phyloP scores from a whole-genome alignment of 2,888 invertebrate genomes.

The Alitta virens region DNA sequence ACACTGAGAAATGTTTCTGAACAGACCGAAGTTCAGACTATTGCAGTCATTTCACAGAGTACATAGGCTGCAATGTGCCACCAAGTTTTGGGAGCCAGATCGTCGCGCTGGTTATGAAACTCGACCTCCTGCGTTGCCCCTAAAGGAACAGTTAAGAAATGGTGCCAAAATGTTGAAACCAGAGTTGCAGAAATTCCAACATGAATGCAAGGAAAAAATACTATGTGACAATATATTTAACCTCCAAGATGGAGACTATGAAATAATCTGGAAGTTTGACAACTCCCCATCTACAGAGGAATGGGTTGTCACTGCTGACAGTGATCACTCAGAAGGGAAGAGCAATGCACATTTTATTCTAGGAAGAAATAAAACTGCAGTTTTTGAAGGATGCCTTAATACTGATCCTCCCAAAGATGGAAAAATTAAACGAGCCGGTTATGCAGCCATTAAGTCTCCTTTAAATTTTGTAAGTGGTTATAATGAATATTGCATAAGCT shows the following conservation, averaged over 20 bases:
- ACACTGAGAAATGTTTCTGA: no score
- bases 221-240: slow-evolving; percentile 61
- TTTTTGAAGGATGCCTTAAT: slow-evolving; percentile 55
- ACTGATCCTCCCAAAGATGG: slow-evolving; percentile 79
- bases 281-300: slow-evolving; percentile 65
- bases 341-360: slow-evolving; percentile 69
- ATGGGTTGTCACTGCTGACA: slow-evolving; percentile 70
- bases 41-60: neutral
- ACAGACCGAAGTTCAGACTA: neutral
- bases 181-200: slow-evolving; percentile 66
- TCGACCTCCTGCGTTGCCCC: slow-evolving; percentile 5
- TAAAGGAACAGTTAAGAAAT: slow-evolving; percentile 42
- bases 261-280: slow-evolving; percentile 66
- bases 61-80: neutral
- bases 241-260: slow-evolving; percentile 30
- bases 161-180: slow-evolving; percentile 68
- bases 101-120: slow-evolving; percentile 35
- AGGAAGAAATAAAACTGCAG: slow-evolving; percentile 63
- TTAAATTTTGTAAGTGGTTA: slow-evolving; percentile 55
- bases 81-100: slow-evolving; percentile 32
- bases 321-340: slow-evolving; percentile 76
- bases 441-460: slow-evolving; percentile 74
- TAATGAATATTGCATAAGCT: no score
- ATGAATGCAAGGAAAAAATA: slow-evolving; percentile 50
- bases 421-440: slow-evolving; percentile 73